Conservation (phyloP, 2,888 invertebrate species). For the Micropterix aruncella region DNA sequence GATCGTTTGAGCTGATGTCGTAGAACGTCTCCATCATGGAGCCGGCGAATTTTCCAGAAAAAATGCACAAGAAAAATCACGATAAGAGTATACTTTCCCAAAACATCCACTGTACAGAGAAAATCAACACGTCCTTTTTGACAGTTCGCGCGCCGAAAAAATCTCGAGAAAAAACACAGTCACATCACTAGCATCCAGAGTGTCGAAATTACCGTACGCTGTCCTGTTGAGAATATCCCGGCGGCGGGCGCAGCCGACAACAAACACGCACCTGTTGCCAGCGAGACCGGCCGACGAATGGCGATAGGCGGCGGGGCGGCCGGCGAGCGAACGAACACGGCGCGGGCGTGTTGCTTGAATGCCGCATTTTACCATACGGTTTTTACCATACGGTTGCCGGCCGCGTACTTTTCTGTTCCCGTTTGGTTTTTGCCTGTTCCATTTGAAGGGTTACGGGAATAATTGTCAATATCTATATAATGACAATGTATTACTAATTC, state of each 20-base stretch:
- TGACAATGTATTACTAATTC: no score
- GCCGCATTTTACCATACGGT: slow-evolving; percentile 11
- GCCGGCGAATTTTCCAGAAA: slow-evolving; percentile 19
- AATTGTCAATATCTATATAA: no score
- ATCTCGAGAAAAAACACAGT: background rate
- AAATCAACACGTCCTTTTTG: background rate
- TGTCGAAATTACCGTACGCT: background rate
- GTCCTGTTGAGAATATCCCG: slow-evolving; percentile 18
- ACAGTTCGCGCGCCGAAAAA: background rate
- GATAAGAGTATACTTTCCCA: background rate
- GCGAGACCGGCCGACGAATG: slow-evolving; percentile 30
- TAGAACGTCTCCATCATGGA: slow-evolving; percentile 55
- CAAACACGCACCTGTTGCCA: slow-evolving; percentile 15
- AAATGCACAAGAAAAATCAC: slow-evolving; percentile 24
- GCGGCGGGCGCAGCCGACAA: slow-evolving; percentile 24
- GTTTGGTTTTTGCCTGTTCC: no score
- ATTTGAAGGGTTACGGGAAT: no score
- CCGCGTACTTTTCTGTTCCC: no score
- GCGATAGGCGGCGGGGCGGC: slow-evolving; percentile 14
- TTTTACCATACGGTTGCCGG: slow-evolving; percentile 17
- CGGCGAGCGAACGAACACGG: slow-evolving; percentile 8
- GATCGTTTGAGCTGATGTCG: slow-evolving; percentile 57
- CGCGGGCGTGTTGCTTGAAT: slow-evolving; percentile 15
- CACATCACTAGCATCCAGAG: background rate
- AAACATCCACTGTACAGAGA: background rate